Evolutionary conservation across 2,888 invertebrate genomes (phyloP).

Genomic region (Ecdyonurus torrentis): DNA sequence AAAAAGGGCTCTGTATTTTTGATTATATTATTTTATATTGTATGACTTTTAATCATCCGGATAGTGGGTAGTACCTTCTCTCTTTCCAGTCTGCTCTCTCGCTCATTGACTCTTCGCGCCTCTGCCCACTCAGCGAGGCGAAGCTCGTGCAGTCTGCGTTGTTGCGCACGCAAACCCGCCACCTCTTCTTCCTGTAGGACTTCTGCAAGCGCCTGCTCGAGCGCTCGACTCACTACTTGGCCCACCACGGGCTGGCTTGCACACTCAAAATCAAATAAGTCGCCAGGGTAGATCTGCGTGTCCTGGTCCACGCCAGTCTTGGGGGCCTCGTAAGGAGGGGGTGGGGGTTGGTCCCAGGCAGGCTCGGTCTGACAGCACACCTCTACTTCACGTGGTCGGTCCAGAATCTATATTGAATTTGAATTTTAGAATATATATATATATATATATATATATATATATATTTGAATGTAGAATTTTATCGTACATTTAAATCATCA

Average conservation of each 20-base stretch:
- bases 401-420: constrained; percentile 45
- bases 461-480: too few relatives aligned
- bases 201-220: constrained; percentile 78
- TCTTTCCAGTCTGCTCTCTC: constrained; percentile 47
- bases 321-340: constrained; percentile 54
- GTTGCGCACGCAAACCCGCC: constrained; percentile 60
- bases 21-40: too few relatives aligned
- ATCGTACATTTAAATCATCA: too few relatives aligned
- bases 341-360: constrained; percentile 64
- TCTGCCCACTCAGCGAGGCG: constrained; percentile 72
- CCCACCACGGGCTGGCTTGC: constrained; percentile 84
- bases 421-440: too few relatives aligned
- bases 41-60: too few relatives aligned
- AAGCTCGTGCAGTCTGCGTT: constrained; percentile 49
- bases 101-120: constrained; percentile 59
- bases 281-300: constrained; percentile 83
- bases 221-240: constrained; percentile 72
- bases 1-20: too few relatives aligned
- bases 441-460: too few relatives aligned
- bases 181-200: constrained; percentile 88
- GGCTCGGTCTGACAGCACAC: constrained; percentile 76
- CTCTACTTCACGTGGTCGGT: constrained; percentile 57
- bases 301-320: constrained; percentile 62
- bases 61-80: constrained; percentile 44
- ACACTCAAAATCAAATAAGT: constrained; percentile 84